Base-by-base conservation (phyloP, 2,888 invertebrate species). In the Spisula subtruncata region DNA sequence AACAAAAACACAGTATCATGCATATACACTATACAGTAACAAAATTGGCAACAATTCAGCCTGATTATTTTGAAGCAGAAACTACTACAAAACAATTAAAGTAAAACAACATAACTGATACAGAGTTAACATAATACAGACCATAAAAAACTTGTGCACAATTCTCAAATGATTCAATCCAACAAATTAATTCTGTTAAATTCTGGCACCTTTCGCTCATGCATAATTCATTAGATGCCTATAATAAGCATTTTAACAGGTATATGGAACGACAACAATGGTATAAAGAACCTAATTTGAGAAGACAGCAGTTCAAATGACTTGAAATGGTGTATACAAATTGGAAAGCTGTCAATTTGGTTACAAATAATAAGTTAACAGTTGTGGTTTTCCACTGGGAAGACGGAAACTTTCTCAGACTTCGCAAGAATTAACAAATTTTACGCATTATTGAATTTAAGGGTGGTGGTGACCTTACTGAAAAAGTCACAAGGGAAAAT, bases 391-490 rank as follows among this genome's bases (percentile, higher is more conserved):
- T 1, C 60, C 75, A 75, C 2, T 16, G 83, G 83, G 75, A 79
- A 51, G 51, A 41, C 41, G 29, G 20, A 79, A 29, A n/a, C 6
- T 71, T 83, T 80, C 80, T 41, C 29, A 51, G 46, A 81, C 20
- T 32, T 56, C 71, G 32, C 66, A 83, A 66, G 83, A 81, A 86
- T 89, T 83, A 89, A 89, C 86, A 66, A 89, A 89, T 80, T 89
- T 89, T 89, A 80, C 66, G 83, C 86, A 86, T 89, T 86, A 89
- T 84, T 89, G 86, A 89, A 89, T 89, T 86, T 83, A 56, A 29
- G 41, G 51, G n/a, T 79, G 75, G 29, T 60, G n/a, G n/a, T 82
- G 46, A 85, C 82, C 60, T 66, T 16, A 41, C 20, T 29, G 32
- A 1, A 32, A 75, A 12, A 35, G 32, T 75, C 75, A 35, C 35